These are phyloP conservation scores for Eupsilia transversa DNA, from an alignment of 2,888 invertebrate species.

Conservation along the genomic window DNA sequence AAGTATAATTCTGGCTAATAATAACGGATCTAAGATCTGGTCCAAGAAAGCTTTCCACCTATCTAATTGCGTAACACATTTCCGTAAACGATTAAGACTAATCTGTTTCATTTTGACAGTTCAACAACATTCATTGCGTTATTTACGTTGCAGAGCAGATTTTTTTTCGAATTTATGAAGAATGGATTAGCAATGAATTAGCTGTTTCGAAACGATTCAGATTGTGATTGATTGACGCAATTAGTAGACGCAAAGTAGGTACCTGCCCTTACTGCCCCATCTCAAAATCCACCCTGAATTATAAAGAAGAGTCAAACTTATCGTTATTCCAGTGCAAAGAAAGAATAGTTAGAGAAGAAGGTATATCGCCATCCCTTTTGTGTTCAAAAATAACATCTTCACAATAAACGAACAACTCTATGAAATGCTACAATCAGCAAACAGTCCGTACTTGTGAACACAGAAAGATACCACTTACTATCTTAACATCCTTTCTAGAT, in stretches of 20 bases:
- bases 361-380: not conserved
- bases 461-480: constrained; percentile 16
- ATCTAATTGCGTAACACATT: too few relatives aligned
- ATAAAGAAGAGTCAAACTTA: not conserved
- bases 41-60: not conserved
- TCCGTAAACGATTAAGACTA: too few relatives aligned
- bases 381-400: not conserved
- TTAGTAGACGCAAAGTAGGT: too few relatives aligned
- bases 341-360: not conserved
- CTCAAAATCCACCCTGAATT: not conserved
- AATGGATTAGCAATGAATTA: too few relatives aligned
- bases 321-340: not conserved
- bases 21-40: not conserved
- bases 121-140: too few relatives aligned
- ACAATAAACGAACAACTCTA: not conserved
- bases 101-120: too few relatives aligned
- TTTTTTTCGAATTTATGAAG: too few relatives aligned
- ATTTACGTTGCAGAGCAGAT: too few relatives aligned
- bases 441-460: not conserved
- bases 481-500: not conserved
- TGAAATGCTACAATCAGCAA: constrained; percentile 3
- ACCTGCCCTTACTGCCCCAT: not conserved
- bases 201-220: too few relatives aligned
- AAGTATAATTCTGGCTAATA: not conserved
- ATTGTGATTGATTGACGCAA: too few relatives aligned